phyloP scores from a whole-genome alignment of 1,140 invertebrate genomes.

The Daktulosphaira vitifoliae region DNA sequence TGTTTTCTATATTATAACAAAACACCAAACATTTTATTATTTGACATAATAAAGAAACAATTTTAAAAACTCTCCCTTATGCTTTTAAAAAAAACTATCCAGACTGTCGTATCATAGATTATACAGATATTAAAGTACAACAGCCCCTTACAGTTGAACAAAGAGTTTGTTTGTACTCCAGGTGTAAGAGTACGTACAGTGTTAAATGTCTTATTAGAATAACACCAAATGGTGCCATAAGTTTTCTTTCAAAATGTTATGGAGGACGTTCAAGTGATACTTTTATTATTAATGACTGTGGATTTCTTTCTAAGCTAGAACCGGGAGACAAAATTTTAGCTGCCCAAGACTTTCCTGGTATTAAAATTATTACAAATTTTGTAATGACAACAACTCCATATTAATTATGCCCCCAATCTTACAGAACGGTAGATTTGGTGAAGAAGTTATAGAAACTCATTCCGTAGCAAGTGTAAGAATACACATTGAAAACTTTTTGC shows the following conservation, averaged over 20 bases:
- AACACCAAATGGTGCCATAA: neutral
- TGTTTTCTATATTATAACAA: neutral
- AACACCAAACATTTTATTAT: neutral
- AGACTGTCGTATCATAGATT: neutral
- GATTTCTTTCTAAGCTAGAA: neutral
- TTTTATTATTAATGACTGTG: conserved; percentile 10
- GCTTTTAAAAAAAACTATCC: conserved; percentile 5
- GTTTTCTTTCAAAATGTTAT: conserved; percentile 1
- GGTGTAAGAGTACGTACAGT: neutral
- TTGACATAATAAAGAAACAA: neutral
- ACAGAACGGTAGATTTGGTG: conserved; percentile 3
- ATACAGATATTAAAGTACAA: neutral
- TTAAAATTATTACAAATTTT: neutral
- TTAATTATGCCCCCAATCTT: neutral
- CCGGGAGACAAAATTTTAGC: neutral
- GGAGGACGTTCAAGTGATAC: neutral
- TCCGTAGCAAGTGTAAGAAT: neutral
- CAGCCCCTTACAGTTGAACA: neutral
- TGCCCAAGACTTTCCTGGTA: neutral
- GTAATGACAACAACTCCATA: neutral
- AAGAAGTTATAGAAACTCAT: conserved; percentile 1
- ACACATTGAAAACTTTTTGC: conserved; percentile 9
- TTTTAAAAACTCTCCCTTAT: neutral
- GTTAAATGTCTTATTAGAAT: neutral
- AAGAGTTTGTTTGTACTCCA: conserved; percentile 6